Percentiles rank a stretch among this genome's conserved stretches.
phyloP scores from a whole-genome alignment of 2,113 vertebrate species.

The Channa maculata region DNA sequence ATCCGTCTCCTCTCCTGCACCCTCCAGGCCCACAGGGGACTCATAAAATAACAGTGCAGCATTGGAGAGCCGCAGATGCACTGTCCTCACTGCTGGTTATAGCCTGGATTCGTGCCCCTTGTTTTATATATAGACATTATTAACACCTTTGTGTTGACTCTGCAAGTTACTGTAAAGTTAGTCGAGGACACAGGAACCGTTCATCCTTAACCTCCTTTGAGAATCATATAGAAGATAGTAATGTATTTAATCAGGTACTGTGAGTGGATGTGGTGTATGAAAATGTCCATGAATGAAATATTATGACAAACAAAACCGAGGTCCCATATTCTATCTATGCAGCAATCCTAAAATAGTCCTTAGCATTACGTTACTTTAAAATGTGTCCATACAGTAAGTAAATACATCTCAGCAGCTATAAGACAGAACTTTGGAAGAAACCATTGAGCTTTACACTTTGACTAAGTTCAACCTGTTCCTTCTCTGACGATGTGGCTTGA shows the following conservation, averaged over 20 bases:
- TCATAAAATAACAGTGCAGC: conserved; percentile 59
- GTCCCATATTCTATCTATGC: conserved; percentile 15
- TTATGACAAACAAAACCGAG: conserved; percentile 19
- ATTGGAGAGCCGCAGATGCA: background rate
- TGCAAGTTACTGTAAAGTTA: conserved; percentile 33
- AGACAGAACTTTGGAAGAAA: background rate
- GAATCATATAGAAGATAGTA: conserved; percentile 32
- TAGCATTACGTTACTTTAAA: too few relatives aligned
- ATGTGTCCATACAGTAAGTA: background rate
- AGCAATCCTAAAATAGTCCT: background rate
- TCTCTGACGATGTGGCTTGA: background rate
- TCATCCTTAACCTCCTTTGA: conserved; percentile 2
- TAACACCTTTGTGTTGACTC: conserved; percentile 58
- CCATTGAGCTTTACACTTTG: too few relatives aligned
- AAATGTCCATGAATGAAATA: conserved; percentile 56
- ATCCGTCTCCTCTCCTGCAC: conserved; percentile 50
- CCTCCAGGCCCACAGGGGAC: conserved; percentile 46
- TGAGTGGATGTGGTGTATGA: conserved; percentile 24
- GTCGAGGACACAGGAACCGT: conserved; percentile 2
- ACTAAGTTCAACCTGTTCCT: too few relatives aligned
- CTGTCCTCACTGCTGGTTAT: conserved; percentile 32
- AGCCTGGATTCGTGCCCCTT: conserved; percentile 13
- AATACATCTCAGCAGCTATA: background rate
- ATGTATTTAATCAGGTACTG: conserved; percentile 28
- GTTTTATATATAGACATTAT: conserved; percentile 50